Percentiles rank a stretch among this genome's conserved stretches.
These are phyloP conservation scores for Palythoa grandiflora DNA, from an alignment of 92 coral and sea anemone genomes.

Conservation along the genomic window DNA sequence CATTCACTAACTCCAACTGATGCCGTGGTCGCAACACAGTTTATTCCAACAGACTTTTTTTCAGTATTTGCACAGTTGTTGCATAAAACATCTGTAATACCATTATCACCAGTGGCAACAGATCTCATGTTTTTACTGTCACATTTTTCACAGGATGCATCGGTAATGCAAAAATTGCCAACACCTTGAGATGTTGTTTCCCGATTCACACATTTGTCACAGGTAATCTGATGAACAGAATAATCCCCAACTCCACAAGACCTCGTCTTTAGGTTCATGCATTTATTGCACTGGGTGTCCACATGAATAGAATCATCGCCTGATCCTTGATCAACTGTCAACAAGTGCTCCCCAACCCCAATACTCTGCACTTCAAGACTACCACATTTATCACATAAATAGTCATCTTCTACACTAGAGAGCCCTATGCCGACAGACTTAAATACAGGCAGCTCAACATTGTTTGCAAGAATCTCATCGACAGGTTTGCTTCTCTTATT, in stretches of 20 bases:
- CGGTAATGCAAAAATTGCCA: conserved; percentile 72
- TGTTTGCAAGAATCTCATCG: conserved; percentile 90
- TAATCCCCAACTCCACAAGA: conserved; percentile 60
- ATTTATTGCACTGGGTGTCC: conserved; percentile 19
- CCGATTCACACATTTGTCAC: conserved; percentile 45
- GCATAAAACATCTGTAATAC: conserved; percentile 78
- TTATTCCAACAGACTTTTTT: conserved; percentile 82
- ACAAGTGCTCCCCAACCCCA: conserved; percentile 72
- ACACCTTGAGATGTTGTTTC: conserved; percentile 66
- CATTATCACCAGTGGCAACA: conserved; percentile 74
- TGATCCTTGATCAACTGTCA: conserved; percentile 37
- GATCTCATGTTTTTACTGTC: conserved; percentile 65
- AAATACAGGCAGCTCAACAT: conserved; percentile 68
- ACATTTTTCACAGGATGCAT: conserved; percentile 74
- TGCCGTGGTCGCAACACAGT: conserved; percentile 46
- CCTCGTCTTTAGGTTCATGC: conserved; percentile 37
- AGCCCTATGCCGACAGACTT: conserved; percentile 86
- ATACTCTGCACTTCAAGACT: conserved; percentile 63
- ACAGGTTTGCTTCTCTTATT: conserved; percentile 64
- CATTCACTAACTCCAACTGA: conserved; percentile 82
- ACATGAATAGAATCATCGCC: conserved; percentile 19
- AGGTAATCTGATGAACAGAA: conserved; percentile 49
- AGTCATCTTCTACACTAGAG: conserved; percentile 64
- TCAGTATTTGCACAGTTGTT: conserved; percentile 73
- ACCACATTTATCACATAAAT: conserved; percentile 74